Percentiles rank a stretch among this genome's conserved stretches.
Evolutionary conservation across 64 coral and sea anemone species (phyloP).

Genomic region (Porites lutea): DNA sequence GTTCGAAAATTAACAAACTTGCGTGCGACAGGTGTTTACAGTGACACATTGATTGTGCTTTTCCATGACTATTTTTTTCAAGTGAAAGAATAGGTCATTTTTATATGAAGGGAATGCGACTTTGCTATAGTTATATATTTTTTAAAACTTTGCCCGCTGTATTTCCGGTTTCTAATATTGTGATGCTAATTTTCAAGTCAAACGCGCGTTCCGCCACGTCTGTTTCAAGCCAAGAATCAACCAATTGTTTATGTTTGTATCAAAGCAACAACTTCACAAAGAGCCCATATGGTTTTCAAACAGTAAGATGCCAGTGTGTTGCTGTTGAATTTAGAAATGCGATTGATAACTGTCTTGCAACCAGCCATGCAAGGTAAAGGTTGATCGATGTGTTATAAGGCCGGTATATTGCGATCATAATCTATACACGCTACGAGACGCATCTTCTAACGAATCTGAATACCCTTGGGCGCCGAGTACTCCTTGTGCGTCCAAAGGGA

Average conservation of each 20-base stretch:
- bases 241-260: not conserved
- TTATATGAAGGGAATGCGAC: too few relatives aligned
- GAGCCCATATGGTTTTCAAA: too few relatives aligned
- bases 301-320: too few relatives aligned
- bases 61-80: too few relatives aligned
- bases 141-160: not conserved
- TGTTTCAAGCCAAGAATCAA: not conserved
- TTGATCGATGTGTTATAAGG: not conserved
- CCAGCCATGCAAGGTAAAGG: not conserved
- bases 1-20: too few relatives aligned
- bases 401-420: not conserved
- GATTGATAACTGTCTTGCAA: not conserved
- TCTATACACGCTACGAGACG: not conserved
- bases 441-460: too few relatives aligned
- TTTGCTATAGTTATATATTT: too few relatives aligned
- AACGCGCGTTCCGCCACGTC: not conserved
- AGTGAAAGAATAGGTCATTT: too few relatives aligned
- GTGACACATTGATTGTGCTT: too few relatives aligned
- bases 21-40: too few relatives aligned
- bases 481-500: too few relatives aligned
- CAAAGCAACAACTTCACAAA: not conserved
- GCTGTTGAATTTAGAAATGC: not conserved
- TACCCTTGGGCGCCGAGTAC: too few relatives aligned
- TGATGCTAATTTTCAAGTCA: not conserved
- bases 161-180: not conserved